Percentiles rank a stretch among this genome's conserved stretches.
phyloP scores from a whole-genome alignment of 1,140 invertebrate species.

The Tetramorium parvispinum region DNA sequence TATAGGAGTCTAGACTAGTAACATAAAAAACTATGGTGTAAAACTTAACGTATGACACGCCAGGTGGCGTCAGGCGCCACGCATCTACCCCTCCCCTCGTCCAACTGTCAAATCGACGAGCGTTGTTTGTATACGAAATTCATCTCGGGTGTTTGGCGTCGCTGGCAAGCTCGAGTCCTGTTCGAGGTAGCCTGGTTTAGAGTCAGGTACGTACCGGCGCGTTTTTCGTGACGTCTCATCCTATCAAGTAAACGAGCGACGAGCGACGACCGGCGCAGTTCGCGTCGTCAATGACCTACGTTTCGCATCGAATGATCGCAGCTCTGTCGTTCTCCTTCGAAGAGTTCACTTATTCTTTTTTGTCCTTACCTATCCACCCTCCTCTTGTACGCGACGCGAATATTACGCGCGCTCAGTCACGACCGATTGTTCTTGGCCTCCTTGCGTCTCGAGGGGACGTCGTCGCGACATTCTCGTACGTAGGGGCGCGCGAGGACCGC shows the following conservation, averaged over 20 bases:
- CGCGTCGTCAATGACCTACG: not conserved
- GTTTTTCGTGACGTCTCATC: not conserved
- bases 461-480: not conserved
- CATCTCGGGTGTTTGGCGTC: conserved; percentile 69
- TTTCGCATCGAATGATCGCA: too few relatives aligned
- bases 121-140: conserved; percentile 80
- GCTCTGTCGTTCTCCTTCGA: conserved; percentile 50
- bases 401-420: not conserved
- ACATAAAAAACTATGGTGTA: not conserved
- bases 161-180: conserved; percentile 14
- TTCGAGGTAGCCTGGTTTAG: conserved; percentile 34
- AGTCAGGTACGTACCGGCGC: conserved; percentile 67
- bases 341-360: not conserved
- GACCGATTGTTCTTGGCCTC: not conserved
- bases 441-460: not conserved
- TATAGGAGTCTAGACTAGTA: too few relatives aligned
- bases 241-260: not conserved
- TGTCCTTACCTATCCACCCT: not conserved
- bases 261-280: conserved; percentile 58
- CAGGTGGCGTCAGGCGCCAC: conserved; percentile 51
- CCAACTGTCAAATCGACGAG: conserved; percentile 78
- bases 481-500: conserved; percentile 27
- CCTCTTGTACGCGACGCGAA: not conserved
- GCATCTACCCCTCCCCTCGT: conserved; percentile 58
- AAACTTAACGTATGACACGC: not conserved